phyloP scores from a whole-genome alignment of 2,797 vertebrate genomes.

The Lacerta viridis region DNA sequence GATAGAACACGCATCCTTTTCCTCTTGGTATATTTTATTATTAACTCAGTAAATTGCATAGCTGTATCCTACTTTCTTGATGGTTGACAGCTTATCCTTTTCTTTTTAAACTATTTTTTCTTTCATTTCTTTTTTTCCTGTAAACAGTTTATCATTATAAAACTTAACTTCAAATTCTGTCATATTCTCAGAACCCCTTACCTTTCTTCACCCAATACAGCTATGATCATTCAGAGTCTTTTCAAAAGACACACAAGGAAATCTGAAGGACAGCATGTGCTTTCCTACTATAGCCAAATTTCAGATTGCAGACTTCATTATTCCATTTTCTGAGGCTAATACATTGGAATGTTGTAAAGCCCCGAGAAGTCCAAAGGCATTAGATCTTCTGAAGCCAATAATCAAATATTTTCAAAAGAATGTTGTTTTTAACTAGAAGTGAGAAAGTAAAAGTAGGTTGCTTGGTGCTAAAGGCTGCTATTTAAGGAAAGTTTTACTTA shows the following conservation, averaged over 20 bases:
- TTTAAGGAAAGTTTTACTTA: neutral
- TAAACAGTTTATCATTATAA: too few species aligned
- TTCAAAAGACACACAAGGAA: neutral
- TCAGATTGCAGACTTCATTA: neutral
- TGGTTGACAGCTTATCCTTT: too few species aligned
- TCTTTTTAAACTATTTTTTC: too few species aligned
- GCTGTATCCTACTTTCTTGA: too few species aligned
- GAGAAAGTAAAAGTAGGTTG: conserved; percentile 11
- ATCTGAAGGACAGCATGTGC: neutral
- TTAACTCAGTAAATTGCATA: too few species aligned
- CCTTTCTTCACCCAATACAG: neutral
- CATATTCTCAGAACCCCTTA: neutral
- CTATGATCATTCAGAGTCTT: neutral
- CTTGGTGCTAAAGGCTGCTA: neutral
- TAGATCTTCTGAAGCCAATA: neutral
- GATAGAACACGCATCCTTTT: too few species aligned
- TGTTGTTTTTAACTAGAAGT: conserved; percentile 29
- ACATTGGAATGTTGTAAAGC: neutral
- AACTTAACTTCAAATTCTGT: too few species aligned
- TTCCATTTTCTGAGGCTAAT: neutral
- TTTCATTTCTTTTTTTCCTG: too few species aligned
- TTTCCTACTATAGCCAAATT: neutral
- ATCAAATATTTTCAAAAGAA: neutral
- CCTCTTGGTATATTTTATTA: too few species aligned
- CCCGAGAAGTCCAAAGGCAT: neutral